Evolutionary conservation across 92 coral and sea anemone species (phyloP), one percentile per base, ranked within the genome.

Genomic region (Epizoanthus illoricatus): DNA sequence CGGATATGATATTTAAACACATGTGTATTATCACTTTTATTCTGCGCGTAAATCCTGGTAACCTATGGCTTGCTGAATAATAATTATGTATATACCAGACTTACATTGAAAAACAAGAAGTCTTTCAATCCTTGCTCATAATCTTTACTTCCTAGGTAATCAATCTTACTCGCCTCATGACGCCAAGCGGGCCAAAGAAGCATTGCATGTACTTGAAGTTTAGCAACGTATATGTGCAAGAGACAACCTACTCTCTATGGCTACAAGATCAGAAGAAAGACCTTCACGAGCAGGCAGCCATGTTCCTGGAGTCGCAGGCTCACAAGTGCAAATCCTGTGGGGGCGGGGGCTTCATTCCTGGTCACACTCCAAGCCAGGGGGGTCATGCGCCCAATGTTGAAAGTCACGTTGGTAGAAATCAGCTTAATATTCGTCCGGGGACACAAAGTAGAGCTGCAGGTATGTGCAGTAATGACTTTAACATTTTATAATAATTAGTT

Each of bases 221-320:
- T 71, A 86, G 89, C 47, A 96, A 96, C 81, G 88, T 87, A 13
- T 96, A 89, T 49, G 97, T 96, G 13, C 99, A 96, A 58, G 99
- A 96, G 86, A 96, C 99, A 56, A 85, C 94, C 9, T 96, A 96
- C 52, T 92, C 93, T 2, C 84, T 96, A 69, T 96, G 99, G 99
- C 87, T 96, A 11, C 92, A 96, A 81, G 90, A 93, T 62, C 99
- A 96, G 76, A 89, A 89, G 23, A 90, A 88, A 73, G 87, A 86
- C 24, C 85, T 96, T 7, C 99, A 93, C 83, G 97, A 96, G 75
- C 87, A 75, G 65, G 93, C 98, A 0, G 99, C 99, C 41, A 96
- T 91, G 96, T 90, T 91, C 79, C 90, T 96, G 39, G 99, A 96
- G 73, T 96, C 99, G 41, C 96, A 96, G 84, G 98, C 98, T 24